Conservation (phyloP, 2,113 vertebrate species). For the Pygoscelis antarcticus region DNA sequence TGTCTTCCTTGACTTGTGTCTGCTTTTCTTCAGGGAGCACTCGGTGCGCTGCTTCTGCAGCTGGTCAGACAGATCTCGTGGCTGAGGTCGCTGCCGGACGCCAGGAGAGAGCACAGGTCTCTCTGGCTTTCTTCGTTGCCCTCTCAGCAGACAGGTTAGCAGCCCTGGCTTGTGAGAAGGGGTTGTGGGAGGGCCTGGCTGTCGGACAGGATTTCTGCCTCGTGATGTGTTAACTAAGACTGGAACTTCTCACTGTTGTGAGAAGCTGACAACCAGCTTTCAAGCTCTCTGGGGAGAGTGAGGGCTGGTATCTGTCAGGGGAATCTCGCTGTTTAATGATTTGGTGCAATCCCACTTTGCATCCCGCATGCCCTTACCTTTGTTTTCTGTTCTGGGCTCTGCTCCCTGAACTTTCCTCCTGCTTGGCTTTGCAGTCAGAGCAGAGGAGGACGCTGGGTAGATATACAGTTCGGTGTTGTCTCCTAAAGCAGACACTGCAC, state of each 20-base stretch:
- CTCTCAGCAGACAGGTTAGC: conserved; percentile 16
- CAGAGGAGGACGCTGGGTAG: neutral
- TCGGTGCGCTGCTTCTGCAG: conserved; percentile 52
- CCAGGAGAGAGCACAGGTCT: neutral
- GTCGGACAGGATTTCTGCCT: neutral
- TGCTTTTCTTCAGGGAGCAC: neutral
- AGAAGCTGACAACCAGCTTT: neutral
- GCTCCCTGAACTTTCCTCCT: neutral
- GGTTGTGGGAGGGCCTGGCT: neutral
- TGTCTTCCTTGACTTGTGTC: neutral
- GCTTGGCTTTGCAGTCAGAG: neutral
- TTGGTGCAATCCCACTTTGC: neutral
- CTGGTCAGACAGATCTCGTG: conserved; percentile 4
- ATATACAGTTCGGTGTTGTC: rapidly evolving
- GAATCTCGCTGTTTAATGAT: neutral
- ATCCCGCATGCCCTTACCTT: neutral
- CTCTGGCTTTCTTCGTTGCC: neutral
- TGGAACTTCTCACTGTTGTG: neutral
- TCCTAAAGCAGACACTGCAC: neutral
- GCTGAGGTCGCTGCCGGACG: conserved; percentile 3
- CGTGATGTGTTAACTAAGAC: rapidly evolving
- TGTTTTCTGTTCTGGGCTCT: neutral
- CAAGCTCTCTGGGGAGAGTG: neutral
- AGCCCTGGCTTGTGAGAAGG: neutral
- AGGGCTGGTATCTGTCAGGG: neutral